These are phyloP conservation scores for Willisornis vidua DNA, from an alignment of 2,113 vertebrate genomes.

Conservation along the genomic window DNA sequence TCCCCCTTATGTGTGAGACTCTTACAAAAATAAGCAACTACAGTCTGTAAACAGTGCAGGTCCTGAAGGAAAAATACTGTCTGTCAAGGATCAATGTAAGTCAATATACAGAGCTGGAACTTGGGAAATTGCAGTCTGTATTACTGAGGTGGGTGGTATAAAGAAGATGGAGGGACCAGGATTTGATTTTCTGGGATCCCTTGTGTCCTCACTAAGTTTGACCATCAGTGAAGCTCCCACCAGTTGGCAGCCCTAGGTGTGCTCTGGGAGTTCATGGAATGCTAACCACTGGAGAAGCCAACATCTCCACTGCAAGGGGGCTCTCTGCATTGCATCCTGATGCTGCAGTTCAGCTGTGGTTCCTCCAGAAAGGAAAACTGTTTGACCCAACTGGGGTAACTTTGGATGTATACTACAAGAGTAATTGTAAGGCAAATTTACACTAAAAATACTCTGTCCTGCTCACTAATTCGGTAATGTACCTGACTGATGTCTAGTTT, in stretches of 20 bases:
- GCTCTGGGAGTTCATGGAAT: not conserved
- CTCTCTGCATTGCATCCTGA: not conserved
- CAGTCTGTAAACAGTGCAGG: not conserved
- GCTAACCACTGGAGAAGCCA: not conserved
- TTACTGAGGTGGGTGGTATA: not conserved
- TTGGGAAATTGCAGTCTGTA: not conserved
- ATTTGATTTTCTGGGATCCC: not conserved
- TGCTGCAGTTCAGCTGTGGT: not conserved
- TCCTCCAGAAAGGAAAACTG: not conserved
- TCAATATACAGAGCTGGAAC: not conserved
- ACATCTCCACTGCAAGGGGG: not conserved
- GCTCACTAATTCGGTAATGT: not conserved
- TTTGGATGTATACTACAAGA: not conserved
- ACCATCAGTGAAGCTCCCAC: not conserved
- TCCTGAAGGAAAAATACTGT: not conserved
- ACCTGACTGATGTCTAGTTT: not conserved
- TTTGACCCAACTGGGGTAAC: not conserved
- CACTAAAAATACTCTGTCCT: not conserved
- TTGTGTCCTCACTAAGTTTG: not conserved
- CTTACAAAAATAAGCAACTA: not conserved
- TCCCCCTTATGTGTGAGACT: not conserved
- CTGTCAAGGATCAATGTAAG: not conserved
- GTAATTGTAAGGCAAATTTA: not conserved
- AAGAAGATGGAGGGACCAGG: not conserved
- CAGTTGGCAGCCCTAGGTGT: not conserved